Percentiles rank a stretch among this genome's conserved stretches.
phyloP scores from a whole-genome alignment of 2,888 invertebrate genomes.

The Calameuta pallipes region DNA sequence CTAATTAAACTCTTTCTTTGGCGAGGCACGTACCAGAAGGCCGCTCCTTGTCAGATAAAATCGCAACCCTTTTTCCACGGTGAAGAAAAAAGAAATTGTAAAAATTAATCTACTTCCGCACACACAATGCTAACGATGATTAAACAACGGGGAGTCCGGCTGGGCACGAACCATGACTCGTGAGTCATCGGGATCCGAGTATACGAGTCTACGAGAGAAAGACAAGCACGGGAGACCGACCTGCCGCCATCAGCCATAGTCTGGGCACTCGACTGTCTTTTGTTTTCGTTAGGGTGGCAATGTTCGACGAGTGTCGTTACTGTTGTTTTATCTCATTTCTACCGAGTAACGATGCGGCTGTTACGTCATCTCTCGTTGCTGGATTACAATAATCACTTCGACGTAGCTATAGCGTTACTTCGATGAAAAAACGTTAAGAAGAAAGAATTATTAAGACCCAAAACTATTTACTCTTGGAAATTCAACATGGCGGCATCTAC shows the following conservation, averaged over 20 bases:
- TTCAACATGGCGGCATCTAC: neutral
- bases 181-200: conserved; percentile 27
- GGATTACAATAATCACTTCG: neutral
- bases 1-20: conserved; percentile 38
- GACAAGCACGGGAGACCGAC: neutral
- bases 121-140: conserved; percentile 48
- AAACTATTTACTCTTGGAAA: neutral
- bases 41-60: neutral
- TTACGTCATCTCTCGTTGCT: neutral
- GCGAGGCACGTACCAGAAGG: conserved; percentile 34
- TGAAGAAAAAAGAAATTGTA: conserved; percentile 33
- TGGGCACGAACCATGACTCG: conserved; percentile 31
- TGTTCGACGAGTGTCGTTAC: neutral
- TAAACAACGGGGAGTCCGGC: conserved; percentile 40
- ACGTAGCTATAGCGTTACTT: neutral
- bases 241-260: neutral
- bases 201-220: neutral
- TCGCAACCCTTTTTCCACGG: conserved; percentile 12
- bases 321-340: neutral
- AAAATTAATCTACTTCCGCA: conserved; percentile 20
- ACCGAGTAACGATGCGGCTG: neutral
- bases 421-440: neutral
- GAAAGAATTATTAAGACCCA: neutral
- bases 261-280: conserved; percentile 8
- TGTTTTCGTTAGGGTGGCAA: conserved; percentile 15